A percentile compares a stretch with the other conserved stretches of the same genome.
phyloP scores from a whole-genome alignment of 2,888 invertebrate species.

The Anthophora plumipes region DNA sequence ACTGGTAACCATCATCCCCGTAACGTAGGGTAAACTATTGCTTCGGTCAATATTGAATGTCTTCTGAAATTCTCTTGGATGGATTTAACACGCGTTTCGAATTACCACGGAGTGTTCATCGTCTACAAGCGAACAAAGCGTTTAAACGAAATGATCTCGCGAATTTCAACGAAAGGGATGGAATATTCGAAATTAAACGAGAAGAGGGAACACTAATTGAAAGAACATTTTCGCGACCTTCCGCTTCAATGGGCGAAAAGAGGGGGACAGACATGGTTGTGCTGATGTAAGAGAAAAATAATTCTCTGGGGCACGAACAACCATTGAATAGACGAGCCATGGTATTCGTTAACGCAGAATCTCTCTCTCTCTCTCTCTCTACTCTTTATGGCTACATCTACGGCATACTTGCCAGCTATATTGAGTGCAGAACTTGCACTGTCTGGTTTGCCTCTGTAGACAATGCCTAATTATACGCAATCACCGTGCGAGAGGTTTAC shows the following conservation, averaged over 20 bases:
- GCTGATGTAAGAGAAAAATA: neutral
- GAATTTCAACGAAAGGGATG: neutral
- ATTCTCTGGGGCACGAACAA: slow-evolving; percentile 12
- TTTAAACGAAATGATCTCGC: neutral
- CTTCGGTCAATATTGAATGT: slow-evolving; percentile 57
- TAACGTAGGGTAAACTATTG: slow-evolving; percentile 54
- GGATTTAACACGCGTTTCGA: slow-evolving; percentile 11
- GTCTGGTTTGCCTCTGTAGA: slow-evolving; percentile 32
- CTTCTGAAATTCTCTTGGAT: slow-evolving; percentile 48
- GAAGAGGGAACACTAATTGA: neutral
- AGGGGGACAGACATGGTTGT: no score
- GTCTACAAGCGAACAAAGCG: no score
- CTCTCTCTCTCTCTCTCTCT: neutral
- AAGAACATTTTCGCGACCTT: slow-evolving; percentile 1
- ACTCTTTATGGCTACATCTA: neutral
- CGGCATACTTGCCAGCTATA: slow-evolving; percentile 14
- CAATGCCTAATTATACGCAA: slow-evolving; percentile 61
- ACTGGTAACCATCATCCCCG: slow-evolving; percentile 24
- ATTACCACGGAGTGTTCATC: no score
- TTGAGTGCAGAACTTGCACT: slow-evolving; percentile 25
- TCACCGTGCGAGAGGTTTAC: slow-evolving; percentile 49
- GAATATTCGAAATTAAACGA: neutral
- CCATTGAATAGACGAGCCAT: neutral
- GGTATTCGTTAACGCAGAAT: slow-evolving; percentile 6
- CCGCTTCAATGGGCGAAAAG: neutral